Base-by-base conservation (phyloP, 2,888 invertebrate species). In the Helicoverpa assulta region DNA sequence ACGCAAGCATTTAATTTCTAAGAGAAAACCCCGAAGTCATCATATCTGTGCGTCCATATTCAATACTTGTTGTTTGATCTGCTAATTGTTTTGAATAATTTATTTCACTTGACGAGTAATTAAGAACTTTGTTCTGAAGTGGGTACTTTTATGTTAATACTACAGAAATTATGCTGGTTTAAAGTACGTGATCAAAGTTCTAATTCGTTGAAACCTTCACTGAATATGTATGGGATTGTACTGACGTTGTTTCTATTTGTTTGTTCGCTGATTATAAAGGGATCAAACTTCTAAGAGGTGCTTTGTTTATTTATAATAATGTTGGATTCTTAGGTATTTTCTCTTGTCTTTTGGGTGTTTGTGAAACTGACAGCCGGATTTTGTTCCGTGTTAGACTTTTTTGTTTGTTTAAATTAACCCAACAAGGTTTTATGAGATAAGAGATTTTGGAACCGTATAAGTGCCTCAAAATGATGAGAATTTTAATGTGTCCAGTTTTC, bases 51-150 rank as follows among this genome's bases (percentile, higher is more conserved):
- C 81, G 80, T 86, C 80, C 82, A 84, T 84, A 83, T 84, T 84
- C 82, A 76, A 80, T 84, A 77, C 64, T 80, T 79, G 82, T 88
- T 88, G 88, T 89, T 90, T 88, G 86, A 89, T 88, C 86, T 86
- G 80, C 86, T 89, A 89, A 92, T 91, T 92, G 90, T 92, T 90
- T 90, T 89, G 90, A 92, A 92, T 92, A 90, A 92, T 90, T 92
- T 90, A 92, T 92, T 90, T 90, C 86, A 89, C 89, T 91, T 90
- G 88, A 90, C 87, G 90, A 90, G 90, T 92, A 91, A 91, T 91
- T 92, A 89, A 86, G 82, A 89, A 92, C 89, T 93, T 93, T 90
- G 88, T 88, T 88, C 86, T 83, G 84, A 86, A 85, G 51, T 80
- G 29, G 51, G 88, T 89, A 88, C 85, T 88, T 86, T 89, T 86